These are phyloP conservation scores for Dinomys branickii DNA, from an alignment of 2,113 vertebrate species.

Conservation along the genomic window DNA sequence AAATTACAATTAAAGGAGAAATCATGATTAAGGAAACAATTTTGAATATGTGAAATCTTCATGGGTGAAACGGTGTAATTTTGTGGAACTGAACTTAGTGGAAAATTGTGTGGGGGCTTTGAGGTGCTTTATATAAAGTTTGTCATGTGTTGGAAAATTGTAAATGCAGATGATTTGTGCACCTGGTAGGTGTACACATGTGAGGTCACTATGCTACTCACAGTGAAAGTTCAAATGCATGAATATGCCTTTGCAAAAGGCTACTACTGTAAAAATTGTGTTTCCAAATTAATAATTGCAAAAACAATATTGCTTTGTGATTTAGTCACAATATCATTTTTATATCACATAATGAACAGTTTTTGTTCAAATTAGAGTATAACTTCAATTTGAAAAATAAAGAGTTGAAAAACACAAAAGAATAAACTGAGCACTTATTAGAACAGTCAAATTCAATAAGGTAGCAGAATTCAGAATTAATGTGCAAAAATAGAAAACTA, in stretches of 20 bases:
- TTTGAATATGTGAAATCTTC: not conserved
- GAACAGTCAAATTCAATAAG: not conserved
- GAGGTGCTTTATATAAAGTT: not conserved
- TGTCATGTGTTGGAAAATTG: not conserved
- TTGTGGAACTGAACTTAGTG: not conserved
- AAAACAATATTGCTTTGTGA: slow-evolving; percentile 24
- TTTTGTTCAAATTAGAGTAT: not conserved
- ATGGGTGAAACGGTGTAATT: not conserved
- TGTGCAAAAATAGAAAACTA: not conserved
- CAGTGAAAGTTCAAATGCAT: slow-evolving; percentile 12
- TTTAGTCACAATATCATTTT: slow-evolving; percentile 31
- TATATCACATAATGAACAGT: slow-evolving; percentile 1
- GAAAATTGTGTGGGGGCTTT: not conserved
- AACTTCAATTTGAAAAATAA: slow-evolving; percentile 42
- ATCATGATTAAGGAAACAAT: not conserved
- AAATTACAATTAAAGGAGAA: not conserved
- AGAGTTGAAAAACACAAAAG: not conserved
- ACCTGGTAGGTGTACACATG: not conserved
- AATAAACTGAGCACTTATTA: slow-evolving; percentile 4
- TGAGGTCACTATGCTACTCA: not conserved
- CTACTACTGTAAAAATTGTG: not conserved
- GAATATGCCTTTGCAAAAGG: not conserved
- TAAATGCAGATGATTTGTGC: too few species aligned
- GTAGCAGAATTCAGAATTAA: slow-evolving; percentile 8
- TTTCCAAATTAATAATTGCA: not conserved